phyloP scores from a whole-genome alignment of 2,888 invertebrate genomes.

The Strigamia crassipes region DNA sequence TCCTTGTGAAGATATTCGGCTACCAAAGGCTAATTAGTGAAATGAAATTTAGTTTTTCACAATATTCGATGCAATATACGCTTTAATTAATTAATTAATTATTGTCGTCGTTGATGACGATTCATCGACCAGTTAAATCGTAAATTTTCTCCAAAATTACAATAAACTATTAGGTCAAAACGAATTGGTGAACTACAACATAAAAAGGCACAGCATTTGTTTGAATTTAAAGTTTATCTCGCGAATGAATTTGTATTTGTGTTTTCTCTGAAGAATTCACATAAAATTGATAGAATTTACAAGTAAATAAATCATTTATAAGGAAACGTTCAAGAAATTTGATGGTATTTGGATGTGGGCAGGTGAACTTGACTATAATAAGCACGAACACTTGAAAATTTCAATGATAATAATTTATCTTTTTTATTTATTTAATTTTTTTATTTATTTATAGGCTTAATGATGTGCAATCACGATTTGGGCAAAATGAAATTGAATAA shows the following conservation, averaged over 20 bases:
- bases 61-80: too few species aligned
- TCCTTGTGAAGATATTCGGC: too few species aligned
- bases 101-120: too few species aligned
- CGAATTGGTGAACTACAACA: not conserved
- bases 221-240: too few species aligned
- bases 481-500: constrained; percentile 8
- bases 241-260: too few species aligned
- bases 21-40: too few species aligned
- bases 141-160: too few species aligned
- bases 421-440: not conserved
- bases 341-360: not conserved
- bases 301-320: too few species aligned
- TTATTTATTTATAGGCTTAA: not conserved
- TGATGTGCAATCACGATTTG: not conserved
- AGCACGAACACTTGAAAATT: too few species aligned
- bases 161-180: not conserved
- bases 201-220: not conserved
- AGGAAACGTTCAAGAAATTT: not conserved
- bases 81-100: too few species aligned
- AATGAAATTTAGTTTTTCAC: too few species aligned
- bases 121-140: too few species aligned
- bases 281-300: not conserved
- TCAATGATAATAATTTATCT: not conserved
- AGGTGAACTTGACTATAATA: not conserved
- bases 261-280: not conserved